Evolutionary conservation across 53 echinoderm and acorn worm genomes (phyloP).

Genomic region (Zoroaster sp.): DNA sequence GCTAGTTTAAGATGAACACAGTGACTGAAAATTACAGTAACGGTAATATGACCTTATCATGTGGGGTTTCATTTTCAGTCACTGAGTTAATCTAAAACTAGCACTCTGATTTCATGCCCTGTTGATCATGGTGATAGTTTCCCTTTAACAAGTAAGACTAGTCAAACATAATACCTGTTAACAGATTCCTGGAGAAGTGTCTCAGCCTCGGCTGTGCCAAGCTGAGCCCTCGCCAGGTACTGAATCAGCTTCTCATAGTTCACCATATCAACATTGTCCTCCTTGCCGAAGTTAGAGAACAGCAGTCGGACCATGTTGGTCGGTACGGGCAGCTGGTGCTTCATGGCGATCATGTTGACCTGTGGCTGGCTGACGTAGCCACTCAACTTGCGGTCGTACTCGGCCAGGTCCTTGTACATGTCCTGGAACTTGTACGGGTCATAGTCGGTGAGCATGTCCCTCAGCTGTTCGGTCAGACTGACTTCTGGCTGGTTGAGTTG

Average conservation of each 20-base stretch:
- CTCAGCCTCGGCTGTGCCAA: slow-evolving; percentile 87
- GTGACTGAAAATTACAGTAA: too few species aligned
- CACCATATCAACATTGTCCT: slow-evolving; percentile 75
- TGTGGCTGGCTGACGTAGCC: slow-evolving; percentile 88
- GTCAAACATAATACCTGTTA: slow-evolving; percentile 63
- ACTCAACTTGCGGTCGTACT: slow-evolving; percentile 80
- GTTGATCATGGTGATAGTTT: too few species aligned
- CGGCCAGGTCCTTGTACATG: slow-evolving; percentile 91
- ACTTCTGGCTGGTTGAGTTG: slow-evolving; percentile 48
- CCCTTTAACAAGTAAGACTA: neutral
- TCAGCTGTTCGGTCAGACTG: slow-evolving; percentile 66
- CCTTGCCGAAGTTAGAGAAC: slow-evolving; percentile 88
- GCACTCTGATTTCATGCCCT: too few species aligned
- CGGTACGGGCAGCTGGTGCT: slow-evolving; percentile 78
- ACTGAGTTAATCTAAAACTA: too few species aligned
- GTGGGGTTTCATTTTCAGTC: too few species aligned
- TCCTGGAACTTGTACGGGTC: slow-evolving; percentile 87
- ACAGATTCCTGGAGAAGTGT: slow-evolving; percentile 87
- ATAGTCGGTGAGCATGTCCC: slow-evolving; percentile 61
- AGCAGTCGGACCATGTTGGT: slow-evolving; percentile 73
- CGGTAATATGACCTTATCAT: too few species aligned
- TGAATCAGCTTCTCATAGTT: slow-evolving; percentile 97
- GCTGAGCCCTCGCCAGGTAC: slow-evolving; percentile 91
- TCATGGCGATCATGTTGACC: slow-evolving; percentile 83
- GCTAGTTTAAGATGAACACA: too few species aligned